A percentile compares a stretch with the other conserved stretches of the same genome.
These are phyloP conservation scores for Scomber japonicus DNA, from an alignment of 2,113 vertebrate species.

Conservation along the genomic window DNA sequence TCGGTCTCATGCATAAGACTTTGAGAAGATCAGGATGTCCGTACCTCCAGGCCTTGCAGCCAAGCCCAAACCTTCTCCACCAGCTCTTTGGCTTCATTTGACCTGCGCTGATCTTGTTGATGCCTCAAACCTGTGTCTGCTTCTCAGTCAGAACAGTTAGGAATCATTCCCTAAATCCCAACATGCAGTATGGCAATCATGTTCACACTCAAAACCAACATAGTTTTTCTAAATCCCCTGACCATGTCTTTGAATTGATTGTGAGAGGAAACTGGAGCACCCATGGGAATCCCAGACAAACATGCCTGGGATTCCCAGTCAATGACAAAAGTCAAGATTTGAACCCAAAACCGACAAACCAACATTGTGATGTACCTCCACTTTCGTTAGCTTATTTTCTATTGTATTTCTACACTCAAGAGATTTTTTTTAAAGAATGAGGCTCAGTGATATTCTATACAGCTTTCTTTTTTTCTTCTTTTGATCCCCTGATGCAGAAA, in stretches of 20 bases:
- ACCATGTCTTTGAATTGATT: not conserved
- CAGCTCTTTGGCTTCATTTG: not conserved
- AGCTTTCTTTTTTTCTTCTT: slow-evolving; percentile 2
- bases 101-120: not conserved
- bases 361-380: not conserved
- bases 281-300: not conserved
- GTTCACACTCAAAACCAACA: not conserved
- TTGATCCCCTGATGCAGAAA: slow-evolving; percentile 36
- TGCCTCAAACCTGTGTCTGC: too few species aligned
- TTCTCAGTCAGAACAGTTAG: not conserved
- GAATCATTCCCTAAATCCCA: not conserved
- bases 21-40: not conserved
- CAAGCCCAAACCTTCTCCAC: not conserved
- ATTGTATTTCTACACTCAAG: not conserved
- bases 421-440: not conserved
- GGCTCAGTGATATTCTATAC: not conserved
- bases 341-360: not conserved
- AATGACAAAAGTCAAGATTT: not conserved
- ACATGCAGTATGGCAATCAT: not conserved
- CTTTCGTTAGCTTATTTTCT: not conserved
- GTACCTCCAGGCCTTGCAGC: not conserved
- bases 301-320: not conserved
- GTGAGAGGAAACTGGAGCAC: not conserved
- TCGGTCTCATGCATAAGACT: not conserved
- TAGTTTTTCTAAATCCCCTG: not conserved